Conservation (phyloP, 2,888 invertebrate genomes). For the Ormyrus thymus region DNA sequence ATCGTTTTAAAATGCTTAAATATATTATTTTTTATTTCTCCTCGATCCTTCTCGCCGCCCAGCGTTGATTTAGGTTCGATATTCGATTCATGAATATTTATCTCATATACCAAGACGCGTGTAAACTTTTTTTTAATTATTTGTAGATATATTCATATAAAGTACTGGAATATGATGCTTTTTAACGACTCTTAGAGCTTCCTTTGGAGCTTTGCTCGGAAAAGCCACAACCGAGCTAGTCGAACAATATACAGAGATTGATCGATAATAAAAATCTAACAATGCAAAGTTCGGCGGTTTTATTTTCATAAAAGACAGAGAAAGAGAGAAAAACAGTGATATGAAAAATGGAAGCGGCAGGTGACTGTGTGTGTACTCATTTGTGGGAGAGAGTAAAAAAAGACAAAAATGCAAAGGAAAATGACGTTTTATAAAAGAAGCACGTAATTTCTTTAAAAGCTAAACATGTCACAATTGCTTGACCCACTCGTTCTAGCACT, state of each 20-base stretch:
- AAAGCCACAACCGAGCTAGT: conserved; percentile 16
- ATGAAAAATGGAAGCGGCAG: conserved; percentile 29
- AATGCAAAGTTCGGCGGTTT: conserved; percentile 42
- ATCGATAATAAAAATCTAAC: conserved; percentile 42
- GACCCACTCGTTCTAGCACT: not conserved
- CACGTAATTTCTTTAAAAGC: not conserved
- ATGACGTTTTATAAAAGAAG: not conserved
- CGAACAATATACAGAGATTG: conserved; percentile 41
- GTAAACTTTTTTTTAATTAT: conserved; percentile 21
- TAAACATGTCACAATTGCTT: too few species aligned
- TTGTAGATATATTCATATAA: conserved; percentile 42
- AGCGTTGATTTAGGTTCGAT: conserved; percentile 48
- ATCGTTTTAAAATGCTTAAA: conserved; percentile 55
- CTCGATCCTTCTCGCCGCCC: conserved; percentile 45
- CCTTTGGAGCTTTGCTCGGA: conserved; percentile 19
- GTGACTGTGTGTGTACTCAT: not conserved
- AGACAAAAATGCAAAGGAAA: conserved; percentile 2
- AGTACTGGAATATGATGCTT: conserved; percentile 42
- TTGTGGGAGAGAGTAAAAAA: conserved; percentile 9
- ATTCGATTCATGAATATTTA: conserved; percentile 37
- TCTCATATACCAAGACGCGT: conserved; percentile 29
- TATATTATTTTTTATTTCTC: conserved; percentile 43
- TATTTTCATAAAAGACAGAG: conserved; percentile 28
- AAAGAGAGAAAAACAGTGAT: conserved; percentile 31
- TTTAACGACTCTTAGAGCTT: conserved; percentile 21